phyloP scores from a whole-genome alignment of 2,113 vertebrate species.

The Gadus macrocephalus region DNA sequence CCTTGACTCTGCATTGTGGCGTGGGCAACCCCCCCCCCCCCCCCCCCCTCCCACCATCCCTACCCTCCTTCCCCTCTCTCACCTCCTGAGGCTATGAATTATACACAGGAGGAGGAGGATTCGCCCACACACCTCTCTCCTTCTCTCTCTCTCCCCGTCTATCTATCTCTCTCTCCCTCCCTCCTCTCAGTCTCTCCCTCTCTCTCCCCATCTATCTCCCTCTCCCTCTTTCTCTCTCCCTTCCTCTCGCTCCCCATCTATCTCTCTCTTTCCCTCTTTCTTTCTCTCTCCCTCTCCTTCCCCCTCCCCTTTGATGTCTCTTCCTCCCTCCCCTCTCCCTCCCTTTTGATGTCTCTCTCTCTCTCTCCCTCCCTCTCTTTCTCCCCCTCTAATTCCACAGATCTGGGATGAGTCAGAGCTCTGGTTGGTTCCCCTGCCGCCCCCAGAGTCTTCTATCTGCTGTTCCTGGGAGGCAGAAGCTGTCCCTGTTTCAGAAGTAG shows the following conservation, averaged over 20 bases:
- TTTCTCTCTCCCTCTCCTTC: conserved; percentile 23
- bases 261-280: conserved; percentile 45
- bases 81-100: conserved; percentile 33
- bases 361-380: conserved; percentile 46
- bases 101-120: conserved; percentile 28
- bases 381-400: conserved; percentile 43
- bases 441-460: neutral
- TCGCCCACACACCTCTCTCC: conserved; percentile 33
- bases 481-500: neutral
- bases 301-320: neutral
- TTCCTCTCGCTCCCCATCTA: neutral
- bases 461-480: conserved; percentile 29
- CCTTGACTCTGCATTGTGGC: conserved; percentile 23
- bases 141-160: conserved; percentile 39
- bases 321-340: conserved; percentile 36
- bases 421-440: no score
- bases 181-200: conserved; percentile 28
- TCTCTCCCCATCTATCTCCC: conserved; percentile 32
- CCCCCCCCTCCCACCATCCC: no score
- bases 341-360: conserved; percentile 9
- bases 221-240: conserved; percentile 35
- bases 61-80: no score
- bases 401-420: conserved; percentile 49
- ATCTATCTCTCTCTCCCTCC: conserved; percentile 30
- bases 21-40: conserved; percentile 13